A percentile compares a stretch with the other conserved stretches of the same genome.
Conservation (phyloP, 2,888 invertebrate genomes). For the Ormyrus thymus region DNA sequence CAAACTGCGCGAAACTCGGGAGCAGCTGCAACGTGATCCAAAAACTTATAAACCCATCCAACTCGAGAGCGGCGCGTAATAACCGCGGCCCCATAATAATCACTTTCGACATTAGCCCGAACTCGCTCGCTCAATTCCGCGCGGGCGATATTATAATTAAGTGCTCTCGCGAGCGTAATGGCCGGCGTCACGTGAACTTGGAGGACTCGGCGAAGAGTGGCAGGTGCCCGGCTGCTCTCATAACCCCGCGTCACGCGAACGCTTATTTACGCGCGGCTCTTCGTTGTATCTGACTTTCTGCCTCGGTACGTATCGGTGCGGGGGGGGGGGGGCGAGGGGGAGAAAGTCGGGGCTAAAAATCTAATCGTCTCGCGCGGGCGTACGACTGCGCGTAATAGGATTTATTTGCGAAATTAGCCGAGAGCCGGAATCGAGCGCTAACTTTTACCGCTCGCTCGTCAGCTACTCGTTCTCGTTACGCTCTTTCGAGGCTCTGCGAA, state of each 20-base stretch:
- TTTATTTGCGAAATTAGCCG: slow-evolving; percentile 54
- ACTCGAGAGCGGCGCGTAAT: slow-evolving; percentile 22
- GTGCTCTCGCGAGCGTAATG: slow-evolving; percentile 72
- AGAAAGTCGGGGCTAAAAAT: slow-evolving; percentile 30
- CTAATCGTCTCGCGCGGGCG: slow-evolving; percentile 36
- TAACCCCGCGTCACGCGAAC: slow-evolving; percentile 66
- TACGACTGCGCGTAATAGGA: slow-evolving; percentile 41
- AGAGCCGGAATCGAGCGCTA: slow-evolving; percentile 31
- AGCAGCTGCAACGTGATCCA: neutral
- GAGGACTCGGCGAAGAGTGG: slow-evolving; percentile 24
- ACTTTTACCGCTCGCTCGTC: slow-evolving; percentile 32
- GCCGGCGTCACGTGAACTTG: slow-evolving; percentile 71
- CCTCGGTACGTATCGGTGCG: no score
- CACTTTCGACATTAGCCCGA: slow-evolving; percentile 5
- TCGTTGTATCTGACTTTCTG: no score
- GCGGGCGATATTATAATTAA: slow-evolving; percentile 74
- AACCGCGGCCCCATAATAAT: slow-evolving; percentile 41
- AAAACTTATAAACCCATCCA: slow-evolving; percentile 40
- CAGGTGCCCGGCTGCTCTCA: slow-evolving; percentile 63
- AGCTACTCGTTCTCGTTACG: no score
- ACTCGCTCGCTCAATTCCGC: neutral
- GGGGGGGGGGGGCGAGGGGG: no score
- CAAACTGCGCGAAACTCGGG: no score
- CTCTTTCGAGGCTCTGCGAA: neutral
- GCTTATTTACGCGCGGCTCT: slow-evolving; percentile 19